phyloP scores from a whole-genome alignment of 2,888 invertebrate genomes.

The Alitta virens region DNA sequence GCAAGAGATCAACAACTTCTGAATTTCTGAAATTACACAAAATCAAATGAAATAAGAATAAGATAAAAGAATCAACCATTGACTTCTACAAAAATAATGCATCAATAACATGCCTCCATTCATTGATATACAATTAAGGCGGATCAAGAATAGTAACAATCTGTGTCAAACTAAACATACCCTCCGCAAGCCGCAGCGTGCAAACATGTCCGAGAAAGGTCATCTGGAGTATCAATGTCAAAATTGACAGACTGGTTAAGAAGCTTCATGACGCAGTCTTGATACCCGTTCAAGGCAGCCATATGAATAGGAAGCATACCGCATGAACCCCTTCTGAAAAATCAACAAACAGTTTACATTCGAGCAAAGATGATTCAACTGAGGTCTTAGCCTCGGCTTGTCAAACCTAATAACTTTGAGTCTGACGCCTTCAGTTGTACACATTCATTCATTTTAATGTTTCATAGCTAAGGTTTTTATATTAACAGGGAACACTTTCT shows the following conservation, averaged over 20 bases:
- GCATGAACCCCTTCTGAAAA: conserved; percentile 37
- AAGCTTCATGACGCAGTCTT: conserved; percentile 63
- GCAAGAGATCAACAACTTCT: conserved; percentile 65
- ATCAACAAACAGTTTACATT: neutral
- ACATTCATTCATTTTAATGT: too few relatives aligned
- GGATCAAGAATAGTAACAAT: neutral
- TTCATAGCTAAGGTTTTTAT: too few relatives aligned
- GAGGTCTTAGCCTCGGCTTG: too few relatives aligned
- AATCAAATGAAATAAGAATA: too few relatives aligned
- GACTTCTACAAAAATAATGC: too few relatives aligned
- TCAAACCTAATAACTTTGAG: too few relatives aligned
- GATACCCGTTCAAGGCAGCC: conserved; percentile 65
- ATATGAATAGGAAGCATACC: conserved; percentile 66
- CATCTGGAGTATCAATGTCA: conserved; percentile 64
- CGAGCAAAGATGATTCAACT: too few relatives aligned
- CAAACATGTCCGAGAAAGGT: conserved; percentile 64
- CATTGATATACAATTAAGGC: neutral
- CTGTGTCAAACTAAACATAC: too few relatives aligned
- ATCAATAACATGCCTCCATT: too few relatives aligned
- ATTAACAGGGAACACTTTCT: too few relatives aligned
- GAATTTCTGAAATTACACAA: conserved; percentile 63
- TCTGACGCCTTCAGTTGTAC: too few relatives aligned
- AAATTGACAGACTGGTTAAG: conserved; percentile 40
- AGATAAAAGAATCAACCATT: too few relatives aligned
- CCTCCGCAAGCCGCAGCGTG: conserved; percentile 67